phyloP scores from a whole-genome alignment of 2,888 invertebrate genomes.

The Gastrophysa polygoni region DNA sequence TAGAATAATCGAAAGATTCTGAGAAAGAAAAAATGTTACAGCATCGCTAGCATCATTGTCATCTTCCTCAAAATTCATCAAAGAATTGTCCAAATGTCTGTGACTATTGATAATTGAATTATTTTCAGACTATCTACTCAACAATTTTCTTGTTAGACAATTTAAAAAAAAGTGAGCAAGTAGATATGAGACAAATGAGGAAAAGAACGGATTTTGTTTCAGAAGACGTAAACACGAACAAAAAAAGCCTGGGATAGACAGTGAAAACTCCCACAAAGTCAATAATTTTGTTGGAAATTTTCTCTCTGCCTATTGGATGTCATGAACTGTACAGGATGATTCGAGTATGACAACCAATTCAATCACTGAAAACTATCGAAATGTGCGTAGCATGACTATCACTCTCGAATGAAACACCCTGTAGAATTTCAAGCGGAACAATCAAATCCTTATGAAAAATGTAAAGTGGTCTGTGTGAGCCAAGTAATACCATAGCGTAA shows the following conservation, averaged over 20 bases:
- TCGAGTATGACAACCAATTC: no score
- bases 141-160: background rate
- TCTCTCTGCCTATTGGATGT: no score
- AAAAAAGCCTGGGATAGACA: no score
- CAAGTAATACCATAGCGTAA: slow-evolving; percentile 17
- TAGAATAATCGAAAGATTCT: slow-evolving; percentile 21
- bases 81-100: background rate
- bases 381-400: no score
- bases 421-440: background rate
- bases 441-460: background rate
- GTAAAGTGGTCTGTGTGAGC: background rate
- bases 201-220: background rate
- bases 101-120: background rate
- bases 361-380: no score
- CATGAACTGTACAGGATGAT: no score
- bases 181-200: background rate
- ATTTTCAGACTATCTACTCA: slow-evolving; percentile 1
- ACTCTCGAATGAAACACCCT: no score
- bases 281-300: no score
- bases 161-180: background rate
- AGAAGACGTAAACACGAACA: background rate
- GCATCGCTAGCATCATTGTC: background rate
- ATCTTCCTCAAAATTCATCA: background rate
- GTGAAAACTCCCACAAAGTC: no score
- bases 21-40: slow-evolving; percentile 15